Conservation (phyloP, 2,797 vertebrate genomes). For the Helicolenus hilgendorfi region DNA sequence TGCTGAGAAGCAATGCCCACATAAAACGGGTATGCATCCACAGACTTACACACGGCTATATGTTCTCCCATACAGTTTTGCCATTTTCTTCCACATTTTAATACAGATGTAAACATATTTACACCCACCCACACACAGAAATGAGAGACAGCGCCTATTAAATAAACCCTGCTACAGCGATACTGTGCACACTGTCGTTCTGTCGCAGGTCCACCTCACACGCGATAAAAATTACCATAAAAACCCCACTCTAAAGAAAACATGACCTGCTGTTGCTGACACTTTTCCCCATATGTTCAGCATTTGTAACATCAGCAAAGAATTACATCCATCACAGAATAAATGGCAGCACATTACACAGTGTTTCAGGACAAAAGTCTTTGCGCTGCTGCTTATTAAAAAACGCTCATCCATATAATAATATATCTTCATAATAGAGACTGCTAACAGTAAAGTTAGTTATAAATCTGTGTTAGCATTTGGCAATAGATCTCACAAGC, state of each 20-base stretch:
- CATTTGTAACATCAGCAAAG: neutral
- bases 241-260: slow-evolving; percentile 9
- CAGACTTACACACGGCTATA: neutral
- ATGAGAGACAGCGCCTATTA: slow-evolving; percentile 1
- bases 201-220: slow-evolving; percentile 25
- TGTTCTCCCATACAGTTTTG: neutral
- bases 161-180: slow-evolving; percentile 15
- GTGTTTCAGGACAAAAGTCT: neutral
- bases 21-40: neutral
- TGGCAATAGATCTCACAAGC: slow-evolving; percentile 31
- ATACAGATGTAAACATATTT: neutral
- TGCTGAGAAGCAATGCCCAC: neutral
- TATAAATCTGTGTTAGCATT: slow-evolving; percentile 10
- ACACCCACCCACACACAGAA: slow-evolving; percentile 1
- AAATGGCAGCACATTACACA: neutral
- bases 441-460: slow-evolving; percentile 8
- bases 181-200: neutral
- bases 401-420: slow-evolving; percentile 8
- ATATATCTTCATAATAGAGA: slow-evolving; percentile 31
- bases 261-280: slow-evolving; percentile 1
- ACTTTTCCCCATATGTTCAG: neutral
- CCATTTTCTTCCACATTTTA: neutral
- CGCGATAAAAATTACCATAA: slow-evolving; percentile 21
- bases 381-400: neutral
- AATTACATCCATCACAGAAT: slow-evolving; percentile 4